phyloP scores from a whole-genome alignment of 2,113 vertebrate genomes.

The Melanostigma gelatinosum region DNA sequence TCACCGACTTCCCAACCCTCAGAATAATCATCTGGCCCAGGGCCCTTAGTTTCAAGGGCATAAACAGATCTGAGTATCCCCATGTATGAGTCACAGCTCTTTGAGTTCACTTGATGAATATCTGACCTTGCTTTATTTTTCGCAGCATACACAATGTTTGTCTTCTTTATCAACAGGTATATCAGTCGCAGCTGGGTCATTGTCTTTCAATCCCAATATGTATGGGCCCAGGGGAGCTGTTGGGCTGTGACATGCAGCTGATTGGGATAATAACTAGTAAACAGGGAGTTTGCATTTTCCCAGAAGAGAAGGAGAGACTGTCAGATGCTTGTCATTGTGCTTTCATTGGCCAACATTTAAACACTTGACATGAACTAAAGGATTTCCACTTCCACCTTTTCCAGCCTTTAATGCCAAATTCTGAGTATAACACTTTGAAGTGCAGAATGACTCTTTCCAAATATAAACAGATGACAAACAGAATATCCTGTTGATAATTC shows the following conservation, averaged over 20 bases:
- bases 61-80: constrained; percentile 77
- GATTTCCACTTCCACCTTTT: constrained; percentile 37
- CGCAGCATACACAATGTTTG: constrained; percentile 19
- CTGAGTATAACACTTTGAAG: constrained; percentile 11
- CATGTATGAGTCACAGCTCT: constrained; percentile 23
- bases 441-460: constrained; percentile 19
- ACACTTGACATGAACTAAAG: constrained; percentile 24
- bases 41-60: constrained; percentile 81
- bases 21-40: constrained; percentile 87
- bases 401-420: constrained; percentile 39
- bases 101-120: constrained; percentile 20
- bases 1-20: constrained; percentile 87
- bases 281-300: constrained; percentile 62
- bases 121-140: constrained; percentile 45
- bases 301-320: constrained; percentile 34
- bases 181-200: constrained; percentile 33
- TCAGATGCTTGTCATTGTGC: constrained; percentile 38
- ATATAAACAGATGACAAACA: constrained; percentile 13
- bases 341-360: constrained; percentile 36
- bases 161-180: constrained; percentile 41
- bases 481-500: neutral
- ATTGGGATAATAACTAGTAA: constrained; percentile 77
- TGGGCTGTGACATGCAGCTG: constrained; percentile 52
- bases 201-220: constrained; percentile 23
- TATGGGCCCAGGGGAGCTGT: constrained; percentile 43